A percentile compares a stretch with the other conserved stretches of the same genome.
Conservation (phyloP, 2,797 vertebrate species). For the Benthosema pterotum region DNA sequence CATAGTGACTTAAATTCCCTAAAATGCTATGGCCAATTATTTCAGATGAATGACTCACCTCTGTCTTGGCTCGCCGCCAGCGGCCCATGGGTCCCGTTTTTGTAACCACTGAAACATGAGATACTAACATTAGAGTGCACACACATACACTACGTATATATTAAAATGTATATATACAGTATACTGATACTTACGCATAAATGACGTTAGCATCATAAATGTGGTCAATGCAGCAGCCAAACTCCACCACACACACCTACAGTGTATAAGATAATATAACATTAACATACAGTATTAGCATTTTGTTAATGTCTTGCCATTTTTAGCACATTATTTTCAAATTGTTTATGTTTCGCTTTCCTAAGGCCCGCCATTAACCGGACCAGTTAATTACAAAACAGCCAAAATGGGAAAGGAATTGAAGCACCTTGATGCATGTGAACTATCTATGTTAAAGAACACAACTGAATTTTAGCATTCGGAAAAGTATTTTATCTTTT, state of each 20-base stretch:
- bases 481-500: too few species aligned
- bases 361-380: too few species aligned
- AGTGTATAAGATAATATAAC: not conserved
- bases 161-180: not conserved
- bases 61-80: slow-evolving; percentile 76
- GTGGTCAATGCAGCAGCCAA: slow-evolving; percentile 18
- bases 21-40: too few species aligned
- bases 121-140: not conserved
- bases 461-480: too few species aligned
- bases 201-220: slow-evolving; percentile 46
- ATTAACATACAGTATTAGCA: slow-evolving; percentile 1
- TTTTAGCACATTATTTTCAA: too few species aligned
- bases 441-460: too few species aligned
- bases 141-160: not conserved
- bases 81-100: slow-evolving; percentile 62
- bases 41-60: slow-evolving; percentile 62
- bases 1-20: too few species aligned
- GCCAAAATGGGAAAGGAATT: too few species aligned
- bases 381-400: too few species aligned
- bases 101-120: slow-evolving; percentile 60
- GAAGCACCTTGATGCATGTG: too few species aligned
- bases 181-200: slow-evolving; percentile 68
- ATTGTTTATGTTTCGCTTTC: too few species aligned
- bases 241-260: slow-evolving; percentile 69
- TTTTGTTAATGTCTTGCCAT: too few species aligned